A percentile compares a stretch with the other conserved stretches of the same genome.
Conservation (phyloP, 2,797 vertebrate genomes). For the Hydrophis major region DNA sequence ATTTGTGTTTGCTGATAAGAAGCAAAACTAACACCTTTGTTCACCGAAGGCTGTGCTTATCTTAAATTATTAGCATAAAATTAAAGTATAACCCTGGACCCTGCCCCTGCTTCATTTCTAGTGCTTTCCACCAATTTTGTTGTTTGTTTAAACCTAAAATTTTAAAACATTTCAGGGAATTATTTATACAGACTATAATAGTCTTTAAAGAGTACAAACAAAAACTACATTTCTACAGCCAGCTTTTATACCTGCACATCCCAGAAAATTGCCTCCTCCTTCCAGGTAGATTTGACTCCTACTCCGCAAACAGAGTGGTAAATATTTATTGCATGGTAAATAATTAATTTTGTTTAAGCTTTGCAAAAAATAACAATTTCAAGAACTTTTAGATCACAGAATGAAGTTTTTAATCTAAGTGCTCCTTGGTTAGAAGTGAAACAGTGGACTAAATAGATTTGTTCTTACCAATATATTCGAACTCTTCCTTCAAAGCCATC, state of each 20-base stretch:
- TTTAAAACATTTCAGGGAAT: conserved; percentile 51
- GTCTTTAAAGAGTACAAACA: conserved; percentile 30
- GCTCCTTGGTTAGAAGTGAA: background rate
- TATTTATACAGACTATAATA: conserved; percentile 37
- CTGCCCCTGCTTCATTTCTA: conserved; percentile 46
- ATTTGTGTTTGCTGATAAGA: conserved; percentile 28
- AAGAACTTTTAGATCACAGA: background rate
- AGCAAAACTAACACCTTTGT: conserved; percentile 60
- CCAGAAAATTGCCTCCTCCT: background rate
- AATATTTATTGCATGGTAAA: background rate
- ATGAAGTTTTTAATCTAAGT: background rate
- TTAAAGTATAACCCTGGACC: conserved; percentile 44
- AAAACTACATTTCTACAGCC: conserved; percentile 30
- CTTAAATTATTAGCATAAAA: conserved; percentile 60
- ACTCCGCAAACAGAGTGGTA: background rate
- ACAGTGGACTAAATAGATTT: conserved; percentile 24
- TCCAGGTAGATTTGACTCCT: background rate
- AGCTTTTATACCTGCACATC: conserved; percentile 22
- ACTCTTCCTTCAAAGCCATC: conserved; percentile 99
- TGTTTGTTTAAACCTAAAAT: conserved; percentile 50
- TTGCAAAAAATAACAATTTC: background rate
- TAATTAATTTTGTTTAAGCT: background rate
- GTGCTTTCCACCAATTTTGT: conserved; percentile 44
- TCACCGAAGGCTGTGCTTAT: conserved; percentile 56
- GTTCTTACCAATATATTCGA: conserved; percentile 96